These are phyloP conservation scores for Digitonthophagus gazella DNA, from an alignment of 2,888 invertebrate genomes.

Conservation along the genomic window DNA sequence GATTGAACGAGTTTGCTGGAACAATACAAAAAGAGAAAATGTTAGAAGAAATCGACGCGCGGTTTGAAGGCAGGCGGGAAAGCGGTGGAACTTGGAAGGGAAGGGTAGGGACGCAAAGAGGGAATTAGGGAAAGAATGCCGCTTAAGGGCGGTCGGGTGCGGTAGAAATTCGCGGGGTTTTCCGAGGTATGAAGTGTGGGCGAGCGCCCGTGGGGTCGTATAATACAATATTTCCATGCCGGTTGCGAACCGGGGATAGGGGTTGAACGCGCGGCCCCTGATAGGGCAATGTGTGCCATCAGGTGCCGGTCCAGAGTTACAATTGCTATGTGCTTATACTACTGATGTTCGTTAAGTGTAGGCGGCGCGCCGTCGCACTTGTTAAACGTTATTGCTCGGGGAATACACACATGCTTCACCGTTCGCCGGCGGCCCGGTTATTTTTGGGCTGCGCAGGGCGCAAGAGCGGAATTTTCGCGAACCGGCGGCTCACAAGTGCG, in stretches of 20 bases:
- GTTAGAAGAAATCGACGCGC: not conserved
- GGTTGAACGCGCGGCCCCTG: constrained; percentile 46
- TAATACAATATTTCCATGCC: constrained; percentile 48
- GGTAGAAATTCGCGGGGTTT: constrained; percentile 18
- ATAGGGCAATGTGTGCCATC: constrained; percentile 48
- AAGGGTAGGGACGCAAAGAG: not conserved
- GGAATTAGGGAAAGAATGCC: not conserved
- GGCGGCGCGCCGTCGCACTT: constrained; percentile 25
- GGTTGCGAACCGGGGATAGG: constrained; percentile 43
- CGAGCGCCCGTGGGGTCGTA: constrained; percentile 38
- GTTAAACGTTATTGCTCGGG: constrained; percentile 25
- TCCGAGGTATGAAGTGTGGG: constrained; percentile 22
- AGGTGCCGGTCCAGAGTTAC: constrained; percentile 47
- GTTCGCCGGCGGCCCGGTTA: constrained; percentile 10
- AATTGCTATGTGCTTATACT: constrained; percentile 49
- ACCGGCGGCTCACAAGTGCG: constrained; percentile 15
- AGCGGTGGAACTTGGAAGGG: not conserved
- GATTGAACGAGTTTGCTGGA: constrained; percentile 73
- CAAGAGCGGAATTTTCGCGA: not conserved
- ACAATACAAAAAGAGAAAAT: constrained; percentile 7
- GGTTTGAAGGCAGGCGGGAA: not conserved
- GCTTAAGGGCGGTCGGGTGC: constrained; percentile 5
- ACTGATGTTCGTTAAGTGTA: constrained; percentile 45
- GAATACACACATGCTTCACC: constrained; percentile 23
- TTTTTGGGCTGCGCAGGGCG: constrained; percentile 2